Evolutionary conservation across 2,797 vertebrate species (phyloP).

Genomic region (Dendrocincla tyrannina): DNA sequence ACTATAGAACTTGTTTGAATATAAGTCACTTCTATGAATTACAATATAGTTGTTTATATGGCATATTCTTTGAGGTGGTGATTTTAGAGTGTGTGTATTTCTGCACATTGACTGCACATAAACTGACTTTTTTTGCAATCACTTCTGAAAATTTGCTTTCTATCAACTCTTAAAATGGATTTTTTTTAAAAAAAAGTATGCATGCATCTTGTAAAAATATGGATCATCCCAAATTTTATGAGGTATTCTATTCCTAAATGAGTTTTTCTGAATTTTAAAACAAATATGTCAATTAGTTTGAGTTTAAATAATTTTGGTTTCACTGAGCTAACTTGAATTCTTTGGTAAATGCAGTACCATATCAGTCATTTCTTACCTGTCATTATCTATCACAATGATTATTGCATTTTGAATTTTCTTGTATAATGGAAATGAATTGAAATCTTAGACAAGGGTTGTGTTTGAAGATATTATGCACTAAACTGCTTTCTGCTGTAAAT

Average conservation of each 20-base stretch:
- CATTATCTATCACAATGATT: background rate
- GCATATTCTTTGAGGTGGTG: background rate
- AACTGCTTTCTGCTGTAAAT: background rate
- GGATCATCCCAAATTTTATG: background rate
- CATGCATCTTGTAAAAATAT: no score
- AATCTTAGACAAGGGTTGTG: rapidly evolving
- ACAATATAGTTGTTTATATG: background rate
- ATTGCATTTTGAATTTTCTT: background rate
- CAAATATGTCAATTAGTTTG: background rate
- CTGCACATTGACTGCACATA: background rate
- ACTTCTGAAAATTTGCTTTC: background rate
- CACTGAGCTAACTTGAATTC: background rate
- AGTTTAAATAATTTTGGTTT: background rate
- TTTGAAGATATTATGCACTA: background rate
- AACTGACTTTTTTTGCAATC: background rate
- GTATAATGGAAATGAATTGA: background rate
- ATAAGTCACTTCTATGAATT: background rate
- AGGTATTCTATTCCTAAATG: background rate
- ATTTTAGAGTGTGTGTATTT: background rate
- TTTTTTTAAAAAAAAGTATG: background rate
- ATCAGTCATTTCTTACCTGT: background rate
- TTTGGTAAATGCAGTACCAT: background rate
- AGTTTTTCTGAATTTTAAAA: background rate
- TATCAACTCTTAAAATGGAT: background rate
- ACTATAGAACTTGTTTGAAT: background rate